Evolutionary conservation across 2,888 invertebrate genomes (phyloP).

Genomic region (Brassicogethes aeneus): DNA sequence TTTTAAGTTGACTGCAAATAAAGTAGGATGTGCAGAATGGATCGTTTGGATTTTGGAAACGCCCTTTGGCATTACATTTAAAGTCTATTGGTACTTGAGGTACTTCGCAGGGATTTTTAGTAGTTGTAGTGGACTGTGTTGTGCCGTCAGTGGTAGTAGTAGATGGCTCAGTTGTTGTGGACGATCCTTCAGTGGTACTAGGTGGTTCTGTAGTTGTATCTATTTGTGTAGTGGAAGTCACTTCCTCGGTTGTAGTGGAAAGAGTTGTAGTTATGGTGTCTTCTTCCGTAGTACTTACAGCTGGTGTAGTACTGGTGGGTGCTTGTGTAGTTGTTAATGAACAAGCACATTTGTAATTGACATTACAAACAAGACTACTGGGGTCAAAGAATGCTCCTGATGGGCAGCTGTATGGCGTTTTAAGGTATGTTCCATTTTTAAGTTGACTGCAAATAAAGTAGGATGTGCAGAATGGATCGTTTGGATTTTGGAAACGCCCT

Average conservation of each 20-base stretch:
- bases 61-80: conserved; percentile 33
- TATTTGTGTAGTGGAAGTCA: not conserved
- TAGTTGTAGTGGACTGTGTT: not conserved
- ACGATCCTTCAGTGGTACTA: conserved; percentile 1
- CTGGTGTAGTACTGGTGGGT: not conserved
- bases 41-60: conserved; percentile 39
- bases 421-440: conserved; percentile 26
- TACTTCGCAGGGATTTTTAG: not conserved
- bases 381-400: conserved; percentile 22
- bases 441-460: conserved; percentile 21
- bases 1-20: conserved; percentile 18
- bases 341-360: conserved; percentile 11
- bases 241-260: not conserved
- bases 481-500: conserved; percentile 40
- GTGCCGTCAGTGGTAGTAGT: not conserved
- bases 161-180: not conserved
- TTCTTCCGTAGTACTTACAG: not conserved
- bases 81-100: conserved; percentile 9
- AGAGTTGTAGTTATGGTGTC: not conserved
- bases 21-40: conserved; percentile 22
- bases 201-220: not conserved
- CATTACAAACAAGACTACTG: conserved; percentile 11
- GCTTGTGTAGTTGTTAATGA: conserved; percentile 1
- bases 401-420: conserved; percentile 25
- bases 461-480: conserved; percentile 29